Percentiles rank a stretch among this genome's conserved stretches.
Evolutionary conservation across 2,797 vertebrate genomes (phyloP).

Genomic region (Echiichthys vipera): DNA sequence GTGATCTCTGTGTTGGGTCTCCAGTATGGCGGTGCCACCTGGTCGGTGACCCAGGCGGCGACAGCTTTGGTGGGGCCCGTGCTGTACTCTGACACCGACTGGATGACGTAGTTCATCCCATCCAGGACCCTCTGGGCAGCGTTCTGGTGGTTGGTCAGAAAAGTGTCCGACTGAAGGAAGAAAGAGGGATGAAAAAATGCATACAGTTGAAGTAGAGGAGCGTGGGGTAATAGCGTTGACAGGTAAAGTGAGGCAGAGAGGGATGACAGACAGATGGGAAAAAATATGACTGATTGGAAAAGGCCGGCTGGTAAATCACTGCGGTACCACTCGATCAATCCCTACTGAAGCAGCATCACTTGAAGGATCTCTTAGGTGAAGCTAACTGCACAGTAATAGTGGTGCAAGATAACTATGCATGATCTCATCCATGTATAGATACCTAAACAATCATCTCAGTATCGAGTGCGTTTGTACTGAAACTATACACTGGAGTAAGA

Average conservation of each 20-base stretch:
- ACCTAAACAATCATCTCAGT: not conserved
- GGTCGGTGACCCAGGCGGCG: constrained; percentile 87
- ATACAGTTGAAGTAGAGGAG: not conserved
- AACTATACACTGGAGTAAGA: not conserved
- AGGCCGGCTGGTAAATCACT: not conserved
- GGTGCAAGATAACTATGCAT: no score
- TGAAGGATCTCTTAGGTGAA: not conserved
- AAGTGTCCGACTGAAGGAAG: constrained; percentile 77
- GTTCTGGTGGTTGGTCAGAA: constrained; percentile 86
- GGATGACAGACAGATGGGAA: not conserved
- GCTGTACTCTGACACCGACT: constrained; percentile 88
- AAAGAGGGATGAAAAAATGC: not conserved
- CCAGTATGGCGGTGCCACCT: constrained; percentile 89
- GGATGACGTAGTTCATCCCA: constrained; percentile 85
- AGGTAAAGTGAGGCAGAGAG: not conserved
- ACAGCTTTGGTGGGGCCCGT: constrained; percentile 86
- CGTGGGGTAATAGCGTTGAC: not conserved
- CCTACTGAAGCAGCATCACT: not conserved
- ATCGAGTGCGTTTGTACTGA: not conserved
- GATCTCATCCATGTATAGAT: not conserved
- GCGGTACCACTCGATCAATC: not conserved
- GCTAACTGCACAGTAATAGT: no score
- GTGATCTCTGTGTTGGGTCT: constrained; percentile 86
- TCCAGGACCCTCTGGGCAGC: constrained; percentile 88
- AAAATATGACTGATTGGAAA: not conserved